Conservation (phyloP, 2,113 vertebrate species). For the Perca fluviatilis region DNA sequence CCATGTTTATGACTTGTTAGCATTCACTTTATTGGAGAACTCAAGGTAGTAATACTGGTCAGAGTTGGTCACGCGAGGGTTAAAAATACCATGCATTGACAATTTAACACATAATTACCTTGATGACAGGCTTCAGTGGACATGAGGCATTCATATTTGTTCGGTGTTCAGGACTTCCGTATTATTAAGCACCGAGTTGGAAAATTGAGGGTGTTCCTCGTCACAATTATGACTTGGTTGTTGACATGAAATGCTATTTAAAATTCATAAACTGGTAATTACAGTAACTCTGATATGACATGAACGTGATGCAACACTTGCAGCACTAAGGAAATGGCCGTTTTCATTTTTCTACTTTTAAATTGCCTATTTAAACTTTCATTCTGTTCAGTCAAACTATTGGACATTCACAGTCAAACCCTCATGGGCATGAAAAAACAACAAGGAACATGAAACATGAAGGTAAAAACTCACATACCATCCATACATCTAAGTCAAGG, state of each 20-base stretch:
- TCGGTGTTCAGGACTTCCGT: not conserved
- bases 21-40: not conserved
- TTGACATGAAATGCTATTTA: not conserved
- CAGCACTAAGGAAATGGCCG: not conserved
- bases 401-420: conserved; percentile 14
- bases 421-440: not conserved
- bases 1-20: not conserved
- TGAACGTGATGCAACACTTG: not conserved
- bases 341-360: not conserved
- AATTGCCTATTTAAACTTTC: not conserved
- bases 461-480: conserved; percentile 45
- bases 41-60: not conserved
- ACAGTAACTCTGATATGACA: not conserved
- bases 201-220: not conserved
- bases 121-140: not conserved
- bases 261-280: conserved; percentile 1
- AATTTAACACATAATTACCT: not conserved
- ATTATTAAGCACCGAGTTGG: not conserved
- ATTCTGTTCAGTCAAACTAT: not conserved
- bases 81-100: not conserved
- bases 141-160: conserved; percentile 1
- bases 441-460: conserved; percentile 1
- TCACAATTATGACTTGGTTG: not conserved
- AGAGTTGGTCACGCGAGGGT: not conserved
- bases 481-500: conserved; percentile 51